These are phyloP conservation scores for Scaptomyza flava DNA, from an alignment of 2,888 invertebrate genomes.

Conservation along the genomic window DNA sequence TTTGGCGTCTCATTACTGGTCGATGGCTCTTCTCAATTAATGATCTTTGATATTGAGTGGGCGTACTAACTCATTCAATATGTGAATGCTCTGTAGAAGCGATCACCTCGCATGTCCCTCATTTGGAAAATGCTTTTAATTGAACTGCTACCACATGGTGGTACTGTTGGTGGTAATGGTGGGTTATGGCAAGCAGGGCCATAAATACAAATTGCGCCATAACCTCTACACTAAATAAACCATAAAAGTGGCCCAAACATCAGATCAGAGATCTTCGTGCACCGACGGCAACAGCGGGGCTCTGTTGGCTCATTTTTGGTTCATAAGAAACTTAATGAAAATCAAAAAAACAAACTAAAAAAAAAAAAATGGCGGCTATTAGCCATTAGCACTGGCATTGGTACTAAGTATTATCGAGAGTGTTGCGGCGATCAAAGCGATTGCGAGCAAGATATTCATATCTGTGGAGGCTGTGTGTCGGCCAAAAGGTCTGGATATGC, in stretches of 20 bases:
- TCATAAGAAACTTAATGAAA: background rate
- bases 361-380: constrained; percentile 64
- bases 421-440: constrained; percentile 46
- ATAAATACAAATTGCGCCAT: constrained; percentile 78
- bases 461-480: background rate
- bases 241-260: constrained; percentile 46
- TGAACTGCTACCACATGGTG: constrained; percentile 66
- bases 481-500: too few species aligned
- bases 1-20: constrained; percentile 26
- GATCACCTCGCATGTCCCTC: constrained; percentile 44
- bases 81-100: constrained; percentile 14
- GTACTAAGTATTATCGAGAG: constrained; percentile 2
- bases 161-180: background rate
- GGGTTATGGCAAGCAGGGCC: constrained; percentile 30
- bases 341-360: background rate
- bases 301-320: constrained; percentile 4
- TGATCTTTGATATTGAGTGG: constrained; percentile 22
- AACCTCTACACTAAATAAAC: constrained; percentile 72
- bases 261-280: constrained; percentile 10
- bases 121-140: constrained; percentile 66
- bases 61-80: constrained; percentile 48
- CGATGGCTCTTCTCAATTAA: constrained; percentile 14
- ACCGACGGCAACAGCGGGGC: constrained; percentile 30
- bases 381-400: constrained; percentile 31
- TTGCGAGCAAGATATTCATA: background rate